Conservation (phyloP, 2,113 vertebrate species). For the Macquaria ambigua region DNA sequence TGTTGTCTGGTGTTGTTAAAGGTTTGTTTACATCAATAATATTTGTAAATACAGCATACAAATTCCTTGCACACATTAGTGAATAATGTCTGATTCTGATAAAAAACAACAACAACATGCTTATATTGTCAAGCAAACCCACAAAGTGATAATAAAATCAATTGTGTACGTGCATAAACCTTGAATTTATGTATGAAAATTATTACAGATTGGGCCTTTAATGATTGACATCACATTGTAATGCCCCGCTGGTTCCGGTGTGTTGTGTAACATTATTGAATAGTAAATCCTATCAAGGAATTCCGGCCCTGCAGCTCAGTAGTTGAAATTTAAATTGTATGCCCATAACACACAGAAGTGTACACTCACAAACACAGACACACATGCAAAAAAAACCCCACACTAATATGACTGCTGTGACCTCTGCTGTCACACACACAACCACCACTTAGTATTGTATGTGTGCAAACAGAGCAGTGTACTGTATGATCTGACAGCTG, state of each 20-base stretch:
- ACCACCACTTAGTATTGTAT: not conserved
- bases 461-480: not conserved
- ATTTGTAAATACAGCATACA: not conserved
- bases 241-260: constrained; percentile 38
- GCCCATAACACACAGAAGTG: constrained; percentile 15
- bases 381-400: not conserved
- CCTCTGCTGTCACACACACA: not conserved
- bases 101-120: not conserved
- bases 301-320: constrained; percentile 33
- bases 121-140: not conserved
- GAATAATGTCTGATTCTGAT: not conserved
- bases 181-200: not conserved
- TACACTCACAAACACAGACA: not conserved
- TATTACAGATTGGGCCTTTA: not conserved
- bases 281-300: constrained; percentile 31
- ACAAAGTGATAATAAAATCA: not conserved
- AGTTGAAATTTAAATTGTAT: constrained; percentile 29
- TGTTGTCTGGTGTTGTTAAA: not conserved
- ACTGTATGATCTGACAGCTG: not conserved
- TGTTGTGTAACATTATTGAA: constrained; percentile 60
- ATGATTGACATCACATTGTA: constrained; percentile 23
- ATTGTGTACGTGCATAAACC: not conserved
- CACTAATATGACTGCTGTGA: too few relatives aligned
- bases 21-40: not conserved
- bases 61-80: not conserved